phyloP scores from a whole-genome alignment of 2,113 vertebrate species.

The Falco punctatus region DNA sequence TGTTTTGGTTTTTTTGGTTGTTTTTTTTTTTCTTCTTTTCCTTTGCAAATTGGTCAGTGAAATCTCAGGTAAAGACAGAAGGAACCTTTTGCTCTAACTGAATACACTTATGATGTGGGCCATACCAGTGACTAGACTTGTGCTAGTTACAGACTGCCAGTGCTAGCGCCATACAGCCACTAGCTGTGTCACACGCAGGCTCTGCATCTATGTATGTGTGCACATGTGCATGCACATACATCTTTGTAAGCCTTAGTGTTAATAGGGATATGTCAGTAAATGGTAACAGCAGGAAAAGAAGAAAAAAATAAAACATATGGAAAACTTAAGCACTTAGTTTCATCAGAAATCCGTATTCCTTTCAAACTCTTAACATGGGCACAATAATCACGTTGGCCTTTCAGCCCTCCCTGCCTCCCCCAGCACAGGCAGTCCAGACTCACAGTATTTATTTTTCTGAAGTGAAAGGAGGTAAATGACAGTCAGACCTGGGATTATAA shows the following conservation, averaged over 20 bases:
- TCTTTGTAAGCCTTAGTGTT: neutral
- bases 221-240: too few relatives aligned
- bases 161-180: neutral
- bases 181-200: neutral
- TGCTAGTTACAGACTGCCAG: neutral
- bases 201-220: neutral
- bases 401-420: neutral
- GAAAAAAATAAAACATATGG: neutral
- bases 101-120: neutral
- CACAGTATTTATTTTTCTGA: neutral
- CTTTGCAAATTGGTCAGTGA: neutral
- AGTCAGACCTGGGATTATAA: neutral
- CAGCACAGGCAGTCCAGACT: accelerated
- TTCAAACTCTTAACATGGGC: neutral
- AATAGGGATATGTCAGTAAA: neutral
- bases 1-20: neutral
- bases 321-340: neutral
- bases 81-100: neutral
- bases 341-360: neutral
- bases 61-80: neutral
- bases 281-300: neutral
- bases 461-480: neutral
- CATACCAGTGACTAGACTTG: neutral
- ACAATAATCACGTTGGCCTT: neutral
- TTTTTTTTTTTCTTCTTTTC: neutral